Conservation (phyloP, 2,797 vertebrate genomes). For the Danio kyathit region DNA sequence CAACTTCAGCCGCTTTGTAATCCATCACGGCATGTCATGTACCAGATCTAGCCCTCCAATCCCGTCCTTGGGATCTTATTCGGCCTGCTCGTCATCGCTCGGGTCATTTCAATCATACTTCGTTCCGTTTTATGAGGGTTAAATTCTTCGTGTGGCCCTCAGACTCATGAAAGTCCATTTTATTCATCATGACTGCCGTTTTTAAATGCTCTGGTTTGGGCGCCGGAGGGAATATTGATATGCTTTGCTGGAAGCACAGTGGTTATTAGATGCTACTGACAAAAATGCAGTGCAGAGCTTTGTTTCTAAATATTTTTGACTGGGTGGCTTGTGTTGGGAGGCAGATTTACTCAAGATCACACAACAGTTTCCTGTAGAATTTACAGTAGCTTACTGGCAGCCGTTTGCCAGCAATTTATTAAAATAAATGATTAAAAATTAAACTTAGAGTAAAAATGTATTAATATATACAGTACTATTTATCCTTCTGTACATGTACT, state of each 20-base stretch:
- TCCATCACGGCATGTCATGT: conserved; percentile 67
- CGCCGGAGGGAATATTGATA: not conserved
- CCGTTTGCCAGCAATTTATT: too few relatives aligned
- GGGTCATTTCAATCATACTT: conserved; percentile 53
- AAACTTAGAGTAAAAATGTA: too few relatives aligned
- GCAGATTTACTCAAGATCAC: not conserved
- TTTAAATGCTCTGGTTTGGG: conserved; percentile 15
- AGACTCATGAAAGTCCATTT: conserved; percentile 19
- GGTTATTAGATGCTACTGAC: too few relatives aligned
- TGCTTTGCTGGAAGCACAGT: not conserved
- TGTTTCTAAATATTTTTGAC: conserved; percentile 11
- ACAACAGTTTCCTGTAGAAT: too few relatives aligned
- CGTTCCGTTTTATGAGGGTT: conserved; percentile 46
- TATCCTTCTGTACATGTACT: too few relatives aligned
- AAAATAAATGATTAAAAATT: too few relatives aligned
- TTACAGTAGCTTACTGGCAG: too few relatives aligned
- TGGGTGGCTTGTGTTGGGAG: not conserved
- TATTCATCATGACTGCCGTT: conserved; percentile 10
- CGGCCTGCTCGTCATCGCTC: not conserved
- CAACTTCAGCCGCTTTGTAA: conserved; percentile 61
- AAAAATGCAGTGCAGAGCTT: not conserved
- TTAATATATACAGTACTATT: too few relatives aligned
- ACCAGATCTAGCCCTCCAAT: conserved; percentile 32
- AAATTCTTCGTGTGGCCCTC: conserved; percentile 33
- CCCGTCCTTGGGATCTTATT: conserved; percentile 35